These are phyloP conservation scores for Neosalanx taihuensis DNA, from an alignment of 2,797 vertebrate species.

Conservation along the genomic window DNA sequence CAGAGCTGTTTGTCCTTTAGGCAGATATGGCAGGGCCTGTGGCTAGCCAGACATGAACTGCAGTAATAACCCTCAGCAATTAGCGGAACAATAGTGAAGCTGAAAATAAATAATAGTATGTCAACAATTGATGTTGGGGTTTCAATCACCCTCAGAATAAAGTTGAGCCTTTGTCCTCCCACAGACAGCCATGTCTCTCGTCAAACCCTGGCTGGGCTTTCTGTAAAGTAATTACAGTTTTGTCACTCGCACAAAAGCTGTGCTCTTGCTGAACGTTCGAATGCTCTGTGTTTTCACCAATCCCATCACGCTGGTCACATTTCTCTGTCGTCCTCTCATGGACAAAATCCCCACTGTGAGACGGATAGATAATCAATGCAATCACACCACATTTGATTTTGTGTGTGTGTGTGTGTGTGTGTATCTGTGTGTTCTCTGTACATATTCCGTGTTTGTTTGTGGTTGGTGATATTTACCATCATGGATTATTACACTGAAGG, in stretches of 20 bases:
- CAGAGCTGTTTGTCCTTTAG: neutral
- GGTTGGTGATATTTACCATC: neutral
- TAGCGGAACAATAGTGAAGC: constrained; percentile 56
- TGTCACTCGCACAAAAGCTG: constrained; percentile 60
- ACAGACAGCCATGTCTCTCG: constrained; percentile 60
- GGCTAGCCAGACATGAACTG: constrained; percentile 39
- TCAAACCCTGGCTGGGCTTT: constrained; percentile 47
- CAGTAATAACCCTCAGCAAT: constrained; percentile 63
- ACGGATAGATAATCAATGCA: constrained; percentile 42
- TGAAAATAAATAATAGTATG: constrained; percentile 64
- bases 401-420: constrained; percentile 9
- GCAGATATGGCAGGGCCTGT: neutral
- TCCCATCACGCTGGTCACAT: constrained; percentile 34
- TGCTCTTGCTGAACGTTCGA: constrained; percentile 56
- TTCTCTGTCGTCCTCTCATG: constrained; percentile 49
- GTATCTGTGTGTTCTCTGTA: constrained; percentile 9
- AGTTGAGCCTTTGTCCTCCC: constrained; percentile 59
- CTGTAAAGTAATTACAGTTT: constrained; percentile 64
- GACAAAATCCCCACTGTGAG: constrained; percentile 36
- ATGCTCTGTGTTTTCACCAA: constrained; percentile 34
- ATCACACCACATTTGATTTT: constrained; percentile 21
- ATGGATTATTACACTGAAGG: neutral
- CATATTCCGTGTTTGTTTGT: neutral
- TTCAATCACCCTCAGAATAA: constrained; percentile 57
- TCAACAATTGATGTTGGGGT: constrained; percentile 60